Evolutionary conservation across 2,888 invertebrate genomes (phyloP).

Genomic region (Diarsia dahlii): DNA sequence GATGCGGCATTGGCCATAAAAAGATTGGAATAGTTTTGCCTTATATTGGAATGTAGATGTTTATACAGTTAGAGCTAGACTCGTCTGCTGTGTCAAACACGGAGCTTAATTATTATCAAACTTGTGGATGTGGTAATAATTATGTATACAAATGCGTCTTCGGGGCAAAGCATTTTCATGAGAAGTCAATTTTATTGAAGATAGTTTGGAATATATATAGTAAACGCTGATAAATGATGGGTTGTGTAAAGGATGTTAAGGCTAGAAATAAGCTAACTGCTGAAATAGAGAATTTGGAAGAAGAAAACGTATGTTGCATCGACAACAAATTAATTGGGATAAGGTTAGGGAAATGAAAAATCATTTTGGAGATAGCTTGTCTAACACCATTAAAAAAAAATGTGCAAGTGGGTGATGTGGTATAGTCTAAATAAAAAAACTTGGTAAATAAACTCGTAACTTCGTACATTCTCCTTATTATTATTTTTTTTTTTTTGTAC

Average conservation of each 20-base stretch:
- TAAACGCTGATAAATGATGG: too few species aligned
- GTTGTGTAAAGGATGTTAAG: neutral
- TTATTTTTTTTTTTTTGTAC: too few species aligned
- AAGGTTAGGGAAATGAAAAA: too few species aligned
- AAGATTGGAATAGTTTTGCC: neutral
- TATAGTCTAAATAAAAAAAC: neutral
- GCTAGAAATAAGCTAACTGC: neutral
- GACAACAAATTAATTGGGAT: neutral
- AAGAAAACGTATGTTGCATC: neutral
- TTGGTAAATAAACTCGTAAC: neutral
- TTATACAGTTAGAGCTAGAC: neutral
- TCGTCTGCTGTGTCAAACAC: neutral
- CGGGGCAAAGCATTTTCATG: too few species aligned
- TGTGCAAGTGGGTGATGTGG: neutral
- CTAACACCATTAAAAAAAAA: too few species aligned
- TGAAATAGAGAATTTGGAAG: neutral
- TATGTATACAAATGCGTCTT: neutral
- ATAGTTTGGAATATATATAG: neutral
- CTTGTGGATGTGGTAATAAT: neutral
- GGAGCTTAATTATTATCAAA: neutral
- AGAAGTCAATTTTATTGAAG: too few species aligned
- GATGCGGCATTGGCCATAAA: constrained; percentile 41
- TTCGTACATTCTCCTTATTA: too few species aligned
- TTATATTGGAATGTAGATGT: neutral
- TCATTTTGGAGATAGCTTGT: too few species aligned